phyloP scores from a whole-genome alignment of 2,113 vertebrate species.

The Ophiodon elongatus region DNA sequence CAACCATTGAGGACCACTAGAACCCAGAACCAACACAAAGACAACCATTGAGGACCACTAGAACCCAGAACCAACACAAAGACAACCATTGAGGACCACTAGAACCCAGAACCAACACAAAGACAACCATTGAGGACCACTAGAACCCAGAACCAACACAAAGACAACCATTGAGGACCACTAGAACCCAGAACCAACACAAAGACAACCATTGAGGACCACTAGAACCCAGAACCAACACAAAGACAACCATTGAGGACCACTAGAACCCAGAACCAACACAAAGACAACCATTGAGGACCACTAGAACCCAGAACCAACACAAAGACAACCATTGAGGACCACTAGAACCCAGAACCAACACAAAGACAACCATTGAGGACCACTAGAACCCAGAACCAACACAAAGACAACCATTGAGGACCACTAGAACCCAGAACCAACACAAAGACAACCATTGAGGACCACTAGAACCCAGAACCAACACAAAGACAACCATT shows the following conservation, averaged over 20 bases:
- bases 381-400: background rate
- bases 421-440: background rate
- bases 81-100: too few relatives aligned
- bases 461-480: background rate
- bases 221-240: background rate
- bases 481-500: background rate
- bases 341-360: background rate
- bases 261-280: too few relatives aligned
- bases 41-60: too few relatives aligned
- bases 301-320: background rate
- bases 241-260: background rate
- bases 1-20: background rate
- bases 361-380: background rate
- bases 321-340: background rate
- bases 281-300: too few relatives aligned
- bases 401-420: too few relatives aligned
- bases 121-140: background rate
- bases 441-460: background rate
- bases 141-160: background rate
- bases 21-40: too few relatives aligned
- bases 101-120: too few relatives aligned
- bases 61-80: too few relatives aligned
- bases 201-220: background rate
- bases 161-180: background rate
- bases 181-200: background rate